phyloP scores from a whole-genome alignment of 2,113 vertebrate species.

The Parus major region DNA sequence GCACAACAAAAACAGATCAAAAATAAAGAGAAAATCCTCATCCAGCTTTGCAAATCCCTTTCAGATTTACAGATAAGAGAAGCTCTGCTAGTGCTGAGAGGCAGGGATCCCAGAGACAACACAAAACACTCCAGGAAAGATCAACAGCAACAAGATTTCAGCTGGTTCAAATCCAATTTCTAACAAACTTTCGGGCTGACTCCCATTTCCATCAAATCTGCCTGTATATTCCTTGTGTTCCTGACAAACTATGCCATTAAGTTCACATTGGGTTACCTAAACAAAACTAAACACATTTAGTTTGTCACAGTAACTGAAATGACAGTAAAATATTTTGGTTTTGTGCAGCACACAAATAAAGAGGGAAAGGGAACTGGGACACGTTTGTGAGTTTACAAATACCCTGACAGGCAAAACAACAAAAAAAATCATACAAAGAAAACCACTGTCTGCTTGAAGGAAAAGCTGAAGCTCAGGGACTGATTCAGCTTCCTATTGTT shows the following conservation, averaged over 20 bases:
- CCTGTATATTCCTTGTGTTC: background rate
- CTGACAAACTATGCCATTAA: background rate
- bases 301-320: constrained; percentile 1
- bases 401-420: constrained; percentile 26
- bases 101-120: background rate
- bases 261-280: constrained; percentile 9
- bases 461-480: background rate
- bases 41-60: background rate
- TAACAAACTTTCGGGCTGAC: background rate
- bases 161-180: constrained; percentile 18
- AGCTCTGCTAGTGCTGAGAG: background rate
- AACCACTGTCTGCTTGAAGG: background rate
- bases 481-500: constrained; percentile 44
- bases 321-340: constrained; percentile 28
- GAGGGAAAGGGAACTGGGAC: background rate
- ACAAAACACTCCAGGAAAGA: background rate
- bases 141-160: constrained; percentile 11
- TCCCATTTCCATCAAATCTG: constrained; percentile 26
- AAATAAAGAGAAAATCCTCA: background rate
- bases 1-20: background rate
- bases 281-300: background rate
- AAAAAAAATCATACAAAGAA: background rate
- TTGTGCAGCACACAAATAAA: background rate
- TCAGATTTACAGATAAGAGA: background rate
- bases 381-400: constrained; percentile 1